Percentiles rank a stretch among this genome's conserved stretches.
Conservation (phyloP, 2,797 vertebrate species). For the Gobio occitaniae region DNA sequence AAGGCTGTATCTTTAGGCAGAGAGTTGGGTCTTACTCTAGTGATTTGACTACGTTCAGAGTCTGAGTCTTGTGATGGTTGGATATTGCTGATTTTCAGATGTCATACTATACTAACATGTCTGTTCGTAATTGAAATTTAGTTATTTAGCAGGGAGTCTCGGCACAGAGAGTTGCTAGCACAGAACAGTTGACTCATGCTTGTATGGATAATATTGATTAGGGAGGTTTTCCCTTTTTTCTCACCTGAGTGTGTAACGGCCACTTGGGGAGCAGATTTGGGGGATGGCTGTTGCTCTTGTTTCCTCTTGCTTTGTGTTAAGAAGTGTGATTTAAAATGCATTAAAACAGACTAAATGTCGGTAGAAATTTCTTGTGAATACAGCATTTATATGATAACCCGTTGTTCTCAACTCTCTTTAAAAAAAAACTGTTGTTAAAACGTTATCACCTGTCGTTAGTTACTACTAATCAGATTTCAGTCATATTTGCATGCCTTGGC, state of each 20-base stretch:
- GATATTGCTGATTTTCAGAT: background rate
- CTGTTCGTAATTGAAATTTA: background rate
- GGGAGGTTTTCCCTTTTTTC: background rate
- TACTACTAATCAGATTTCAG: background rate
- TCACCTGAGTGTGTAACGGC: background rate
- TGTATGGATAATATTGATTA: slow-evolving; percentile 19
- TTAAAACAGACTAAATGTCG: background rate
- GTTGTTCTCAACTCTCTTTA: background rate
- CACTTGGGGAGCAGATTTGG: background rate
- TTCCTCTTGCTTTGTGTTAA: background rate
- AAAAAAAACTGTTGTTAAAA: too few species aligned
- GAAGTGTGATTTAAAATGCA: background rate
- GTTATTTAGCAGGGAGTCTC: background rate
- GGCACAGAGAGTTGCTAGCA: background rate
- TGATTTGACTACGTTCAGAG: background rate
- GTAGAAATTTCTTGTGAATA: background rate
- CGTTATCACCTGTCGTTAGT: too few species aligned
- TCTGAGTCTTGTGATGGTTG: background rate
- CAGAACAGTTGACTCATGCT: slow-evolving; percentile 19
- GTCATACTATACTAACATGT: background rate
- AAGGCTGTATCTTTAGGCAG: background rate
- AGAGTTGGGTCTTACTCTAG: background rate
- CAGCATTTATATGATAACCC: background rate
- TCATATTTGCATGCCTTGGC: background rate
- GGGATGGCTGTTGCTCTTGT: background rate